phyloP scores from a whole-genome alignment of 1,140 invertebrate genomes.

The Cyrtorhinus lividipennis region DNA sequence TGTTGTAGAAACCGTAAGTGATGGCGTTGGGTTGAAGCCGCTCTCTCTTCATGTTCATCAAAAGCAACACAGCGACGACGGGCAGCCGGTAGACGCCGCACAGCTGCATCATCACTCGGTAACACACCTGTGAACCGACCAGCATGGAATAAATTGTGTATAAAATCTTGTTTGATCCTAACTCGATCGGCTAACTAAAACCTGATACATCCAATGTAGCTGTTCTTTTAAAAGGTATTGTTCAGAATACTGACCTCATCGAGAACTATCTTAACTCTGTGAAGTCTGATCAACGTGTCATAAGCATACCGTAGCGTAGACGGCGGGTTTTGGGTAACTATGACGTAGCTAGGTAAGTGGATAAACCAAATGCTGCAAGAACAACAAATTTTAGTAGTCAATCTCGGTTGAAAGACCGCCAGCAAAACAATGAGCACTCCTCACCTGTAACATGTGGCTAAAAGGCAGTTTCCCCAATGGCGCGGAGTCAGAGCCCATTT shows the following conservation, averaged over 20 bases:
- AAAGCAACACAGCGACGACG: constrained; percentile 82
- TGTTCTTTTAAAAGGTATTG: too few species aligned
- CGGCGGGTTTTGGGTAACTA: constrained; percentile 44
- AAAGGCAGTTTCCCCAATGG: constrained; percentile 80
- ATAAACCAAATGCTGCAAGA: constrained; percentile 88
- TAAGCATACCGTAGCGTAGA: constrained; percentile 71
- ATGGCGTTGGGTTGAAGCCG: constrained; percentile 93
- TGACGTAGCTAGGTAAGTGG: constrained; percentile 68
- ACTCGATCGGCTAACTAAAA: too few species aligned
- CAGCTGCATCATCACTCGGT: constrained; percentile 95
- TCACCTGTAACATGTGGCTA: constrained; percentile 64
- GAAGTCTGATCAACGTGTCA: constrained; percentile 71
- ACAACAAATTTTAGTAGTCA: too few species aligned
- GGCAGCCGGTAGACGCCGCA: constrained; percentile 91
- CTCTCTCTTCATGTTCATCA: constrained; percentile 89
- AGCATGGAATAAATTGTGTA: too few species aligned
- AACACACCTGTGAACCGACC: constrained; percentile 81
- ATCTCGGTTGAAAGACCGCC: too few species aligned
- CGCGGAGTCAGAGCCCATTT: constrained; percentile 55
- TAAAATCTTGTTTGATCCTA: too few species aligned
- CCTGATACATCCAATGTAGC: too few species aligned
- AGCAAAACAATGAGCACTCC: too few species aligned
- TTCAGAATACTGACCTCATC: constrained; percentile 56
- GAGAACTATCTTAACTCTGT: constrained; percentile 59
- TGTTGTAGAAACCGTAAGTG: constrained; percentile 83